phyloP scores from a whole-genome alignment of 2,113 vertebrate species.

The Poeciliopsis retropinna region DNA sequence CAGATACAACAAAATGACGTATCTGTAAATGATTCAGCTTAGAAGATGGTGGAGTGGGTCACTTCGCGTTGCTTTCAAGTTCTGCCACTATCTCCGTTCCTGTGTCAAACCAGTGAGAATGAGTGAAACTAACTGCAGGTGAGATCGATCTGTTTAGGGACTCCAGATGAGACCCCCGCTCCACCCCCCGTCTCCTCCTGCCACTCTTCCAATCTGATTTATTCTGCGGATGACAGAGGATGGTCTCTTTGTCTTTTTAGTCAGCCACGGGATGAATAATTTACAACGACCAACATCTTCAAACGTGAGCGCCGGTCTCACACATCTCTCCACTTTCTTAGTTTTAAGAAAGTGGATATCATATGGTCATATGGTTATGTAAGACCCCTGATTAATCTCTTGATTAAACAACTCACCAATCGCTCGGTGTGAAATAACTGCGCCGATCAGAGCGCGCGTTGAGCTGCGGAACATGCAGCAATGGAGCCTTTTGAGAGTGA shows the following conservation, averaged over 20 bases:
- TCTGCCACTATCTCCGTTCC: not conserved
- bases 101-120: constrained; percentile 20
- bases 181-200: constrained; percentile 7
- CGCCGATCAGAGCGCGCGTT: constrained; percentile 3
- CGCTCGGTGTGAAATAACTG: constrained; percentile 2
- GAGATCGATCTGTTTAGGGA: constrained; percentile 4
- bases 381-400: constrained; percentile 1
- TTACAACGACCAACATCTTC: constrained; percentile 62
- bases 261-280: constrained; percentile 63
- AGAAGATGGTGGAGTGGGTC: not conserved
- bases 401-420: constrained; percentile 4
- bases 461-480: constrained; percentile 51
- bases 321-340: constrained; percentile 26
- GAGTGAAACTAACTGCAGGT: constrained; percentile 34
- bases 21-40: not conserved
- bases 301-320: constrained; percentile 21
- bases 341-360: not conserved
- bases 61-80: not conserved
- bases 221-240: constrained; percentile 17
- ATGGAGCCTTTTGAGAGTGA: constrained; percentile 35
- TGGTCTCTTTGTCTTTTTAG: constrained; percentile 38
- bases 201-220: constrained; percentile 3
- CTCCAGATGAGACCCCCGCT: constrained; percentile 1
- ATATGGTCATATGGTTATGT: not conserved
- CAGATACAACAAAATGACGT: not conserved